Conservation (phyloP, 2,888 invertebrate species). For the Philereme transversata region DNA sequence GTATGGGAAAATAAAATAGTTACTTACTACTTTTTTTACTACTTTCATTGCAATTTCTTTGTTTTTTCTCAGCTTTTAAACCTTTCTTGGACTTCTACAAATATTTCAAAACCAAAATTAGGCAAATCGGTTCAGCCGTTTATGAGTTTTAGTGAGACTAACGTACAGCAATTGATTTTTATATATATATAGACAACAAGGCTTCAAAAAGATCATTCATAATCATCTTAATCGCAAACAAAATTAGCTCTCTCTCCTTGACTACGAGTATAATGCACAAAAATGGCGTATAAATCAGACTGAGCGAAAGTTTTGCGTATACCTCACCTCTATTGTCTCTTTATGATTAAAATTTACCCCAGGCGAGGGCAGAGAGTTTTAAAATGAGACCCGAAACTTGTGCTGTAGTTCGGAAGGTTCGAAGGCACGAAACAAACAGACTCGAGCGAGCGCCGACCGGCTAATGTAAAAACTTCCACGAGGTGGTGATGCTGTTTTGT, state of each 20-base stretch:
- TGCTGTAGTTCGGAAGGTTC: conserved; percentile 63
- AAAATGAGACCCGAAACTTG: conserved; percentile 75
- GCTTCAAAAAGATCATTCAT: too few species aligned
- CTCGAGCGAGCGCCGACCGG: conserved; percentile 51
- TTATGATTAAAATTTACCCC: conserved; percentile 74
- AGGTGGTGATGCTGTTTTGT: conserved; percentile 63
- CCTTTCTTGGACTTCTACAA: too few species aligned
- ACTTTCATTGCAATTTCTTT: too few species aligned
- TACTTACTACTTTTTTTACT: too few species aligned
- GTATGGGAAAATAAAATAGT: too few species aligned
- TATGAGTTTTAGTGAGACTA: too few species aligned
- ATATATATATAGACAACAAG: too few species aligned
- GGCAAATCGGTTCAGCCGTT: too few species aligned
- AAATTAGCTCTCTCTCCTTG: conserved; percentile 25
- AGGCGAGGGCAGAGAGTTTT: conserved; percentile 63
- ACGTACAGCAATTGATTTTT: too few species aligned
- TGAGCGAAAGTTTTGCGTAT: conserved; percentile 59
- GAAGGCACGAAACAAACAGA: conserved; percentile 74
- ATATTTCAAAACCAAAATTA: too few species aligned
- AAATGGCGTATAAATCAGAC: conserved; percentile 63
- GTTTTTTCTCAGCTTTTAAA: too few species aligned
- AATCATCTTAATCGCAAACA: conserved; percentile 35
- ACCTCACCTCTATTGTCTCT: conserved; percentile 72
- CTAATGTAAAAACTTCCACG: conserved; percentile 77
- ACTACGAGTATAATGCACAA: conserved; percentile 34